Evolutionary conservation across 2,113 vertebrate genomes (phyloP).

Genomic region (Machaerirhynchus nigripectus): DNA sequence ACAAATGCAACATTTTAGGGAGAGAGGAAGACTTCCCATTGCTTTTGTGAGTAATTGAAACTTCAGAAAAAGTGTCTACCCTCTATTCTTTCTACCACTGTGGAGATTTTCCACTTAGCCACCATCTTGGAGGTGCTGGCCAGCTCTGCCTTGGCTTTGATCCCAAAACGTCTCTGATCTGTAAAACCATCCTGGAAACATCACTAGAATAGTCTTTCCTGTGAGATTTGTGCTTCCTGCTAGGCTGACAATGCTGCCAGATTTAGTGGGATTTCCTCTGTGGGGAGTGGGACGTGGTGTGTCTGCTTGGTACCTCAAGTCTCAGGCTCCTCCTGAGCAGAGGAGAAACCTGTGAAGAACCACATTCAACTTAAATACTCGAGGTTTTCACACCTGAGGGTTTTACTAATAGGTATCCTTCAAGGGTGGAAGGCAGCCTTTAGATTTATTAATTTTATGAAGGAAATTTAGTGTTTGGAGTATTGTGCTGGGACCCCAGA

Average conservation of each 20-base stretch:
- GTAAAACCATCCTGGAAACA: background rate
- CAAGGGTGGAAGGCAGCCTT: background rate
- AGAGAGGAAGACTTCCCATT: background rate
- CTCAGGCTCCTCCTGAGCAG: background rate
- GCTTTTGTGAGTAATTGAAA: background rate
- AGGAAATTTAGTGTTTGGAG: background rate
- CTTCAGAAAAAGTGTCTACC: background rate
- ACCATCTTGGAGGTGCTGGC: background rate
- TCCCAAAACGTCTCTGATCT: background rate
- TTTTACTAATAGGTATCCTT: background rate
- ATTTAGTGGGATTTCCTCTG: background rate
- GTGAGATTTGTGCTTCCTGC: slow-evolving; percentile 21
- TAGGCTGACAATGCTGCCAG: background rate
- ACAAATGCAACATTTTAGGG: background rate
- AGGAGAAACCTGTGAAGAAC: background rate
- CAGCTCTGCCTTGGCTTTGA: background rate
- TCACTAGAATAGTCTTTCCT: background rate
- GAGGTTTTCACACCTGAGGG: background rate
- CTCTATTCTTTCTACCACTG: background rate
- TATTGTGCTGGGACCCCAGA: background rate
- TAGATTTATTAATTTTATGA: background rate
- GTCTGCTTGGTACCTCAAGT: background rate
- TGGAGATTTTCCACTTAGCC: background rate
- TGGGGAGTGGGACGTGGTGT: background rate
- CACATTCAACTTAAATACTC: background rate